These are phyloP conservation scores for Axis porcinus DNA, from an alignment of 2,113 vertebrate genomes.

Conservation along the genomic window DNA sequence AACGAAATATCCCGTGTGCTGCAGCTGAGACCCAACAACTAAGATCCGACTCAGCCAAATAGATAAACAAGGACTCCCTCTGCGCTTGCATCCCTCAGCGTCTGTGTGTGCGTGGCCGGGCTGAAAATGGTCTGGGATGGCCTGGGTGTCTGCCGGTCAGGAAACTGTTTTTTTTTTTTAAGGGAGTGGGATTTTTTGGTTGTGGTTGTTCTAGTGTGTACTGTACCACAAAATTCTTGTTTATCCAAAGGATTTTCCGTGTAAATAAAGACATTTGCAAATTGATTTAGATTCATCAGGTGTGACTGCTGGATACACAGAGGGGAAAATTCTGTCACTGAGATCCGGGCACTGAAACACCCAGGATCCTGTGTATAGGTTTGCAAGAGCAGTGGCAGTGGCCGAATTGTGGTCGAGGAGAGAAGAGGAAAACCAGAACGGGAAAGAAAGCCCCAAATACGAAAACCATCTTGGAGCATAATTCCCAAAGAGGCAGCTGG, in stretches of 20 bases:
- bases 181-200: background rate
- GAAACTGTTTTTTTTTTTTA: background rate
- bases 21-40: background rate
- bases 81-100: background rate
- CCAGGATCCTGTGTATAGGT: background rate
- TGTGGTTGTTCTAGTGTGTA: background rate
- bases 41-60: background rate
- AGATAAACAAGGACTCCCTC: background rate
- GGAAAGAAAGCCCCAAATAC: background rate
- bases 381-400: fast-evolving
- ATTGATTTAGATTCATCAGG: conserved; percentile 26
- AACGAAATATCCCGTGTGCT: background rate
- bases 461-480: background rate
- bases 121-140: background rate
- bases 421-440: conserved; percentile 33
- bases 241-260: conserved; percentile 22
- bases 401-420: background rate
- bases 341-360: background rate
- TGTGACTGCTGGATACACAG: conserved; percentile 28
- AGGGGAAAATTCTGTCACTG: background rate
- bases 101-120: background rate
- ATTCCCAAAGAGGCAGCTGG: background rate
- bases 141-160: background rate
- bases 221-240: background rate
- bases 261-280: conserved; percentile 35